phyloP scores from a whole-genome alignment of 2,797 vertebrate genomes.

The Crenuchus spilurus region DNA sequence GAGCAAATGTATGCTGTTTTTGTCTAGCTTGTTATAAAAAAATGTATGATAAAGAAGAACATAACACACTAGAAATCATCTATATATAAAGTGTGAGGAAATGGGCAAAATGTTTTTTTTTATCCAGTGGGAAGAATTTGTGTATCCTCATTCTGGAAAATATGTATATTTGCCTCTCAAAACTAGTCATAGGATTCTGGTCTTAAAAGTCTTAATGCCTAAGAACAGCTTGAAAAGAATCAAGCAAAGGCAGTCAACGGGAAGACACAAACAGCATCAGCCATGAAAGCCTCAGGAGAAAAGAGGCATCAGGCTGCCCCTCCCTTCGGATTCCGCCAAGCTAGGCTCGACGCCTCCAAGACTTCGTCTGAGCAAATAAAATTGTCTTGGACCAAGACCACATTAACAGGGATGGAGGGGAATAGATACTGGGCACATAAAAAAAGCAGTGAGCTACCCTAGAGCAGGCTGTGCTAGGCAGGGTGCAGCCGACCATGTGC shows the following conservation, averaged over 20 bases:
- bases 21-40: neutral
- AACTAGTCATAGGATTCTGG: neutral
- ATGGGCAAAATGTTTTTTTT: neutral
- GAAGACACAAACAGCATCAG: slow-evolving; percentile 38
- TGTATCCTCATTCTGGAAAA: neutral
- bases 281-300: slow-evolving; percentile 26
- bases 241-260: slow-evolving; percentile 19
- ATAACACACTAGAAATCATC: neutral
- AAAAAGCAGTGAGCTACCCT: slow-evolving; percentile 53
- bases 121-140: neutral
- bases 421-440: slow-evolving; percentile 54
- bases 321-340: slow-evolving; percentile 46
- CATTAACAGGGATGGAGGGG: slow-evolving; percentile 60
- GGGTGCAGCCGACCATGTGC: slow-evolving; percentile 43
- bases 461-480: slow-evolving; percentile 33
- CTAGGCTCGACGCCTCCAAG: slow-evolving; percentile 57
- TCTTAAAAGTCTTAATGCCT: slow-evolving; percentile 24
- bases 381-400: slow-evolving; percentile 69
- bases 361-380: slow-evolving; percentile 65
- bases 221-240: slow-evolving; percentile 38
- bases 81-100: neutral
- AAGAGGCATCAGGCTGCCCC: slow-evolving; percentile 12
- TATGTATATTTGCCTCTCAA: slow-evolving; percentile 7
- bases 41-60: neutral
- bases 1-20: neutral